Evolutionary conservation across 2,888 invertebrate genomes (phyloP), one percentile per base, ranked within the genome.

Genomic region (Papilio protenor): DNA sequence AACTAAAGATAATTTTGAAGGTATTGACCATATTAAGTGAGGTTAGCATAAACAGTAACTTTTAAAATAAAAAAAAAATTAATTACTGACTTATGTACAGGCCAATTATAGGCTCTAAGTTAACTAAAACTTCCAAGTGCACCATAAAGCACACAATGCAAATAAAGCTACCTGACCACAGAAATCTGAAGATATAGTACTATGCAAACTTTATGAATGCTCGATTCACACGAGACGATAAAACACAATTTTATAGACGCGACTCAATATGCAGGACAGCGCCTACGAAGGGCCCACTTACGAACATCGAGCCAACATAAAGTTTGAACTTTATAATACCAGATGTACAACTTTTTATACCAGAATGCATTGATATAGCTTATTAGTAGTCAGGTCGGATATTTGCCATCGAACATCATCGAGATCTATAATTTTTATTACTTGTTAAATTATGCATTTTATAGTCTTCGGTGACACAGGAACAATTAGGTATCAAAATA

Each of bases 11-110:
- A 33, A 66, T 40, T 69, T 33, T 18, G 14, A 61, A 57, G n/a
- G 45, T 1, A 2, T 33, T 11, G 73, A 73, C n/a, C 52, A 57
- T 55, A 55, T 47, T 57, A 57, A 57, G 59, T 73, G 61, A 23
- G 23, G 61, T 64, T 64, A 77, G 61, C 72, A 73, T 77, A 77
- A 73, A 55, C 23, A 57, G n/a, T 69, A 45, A 69, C n/a, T 70
- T n/a, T 45, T 14, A 70, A 75, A 72, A 80, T 77, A 77, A 21
- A 73, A 33, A 70, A 74, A 47, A 70, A 52, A 45, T 55, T 74
- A 73, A 21, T 70, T 71, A 78, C 66, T 78, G 78, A 78, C 78
- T 75, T 78, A 78, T 78, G 75, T 78, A 78, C 75, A 78, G 45
- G 64, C 57, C 45, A 74, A 77, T 33, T 33, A 59, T 64, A 64